phyloP scores from a whole-genome alignment of 2,113 vertebrate species.

The Thamnophis sirtalis region DNA sequence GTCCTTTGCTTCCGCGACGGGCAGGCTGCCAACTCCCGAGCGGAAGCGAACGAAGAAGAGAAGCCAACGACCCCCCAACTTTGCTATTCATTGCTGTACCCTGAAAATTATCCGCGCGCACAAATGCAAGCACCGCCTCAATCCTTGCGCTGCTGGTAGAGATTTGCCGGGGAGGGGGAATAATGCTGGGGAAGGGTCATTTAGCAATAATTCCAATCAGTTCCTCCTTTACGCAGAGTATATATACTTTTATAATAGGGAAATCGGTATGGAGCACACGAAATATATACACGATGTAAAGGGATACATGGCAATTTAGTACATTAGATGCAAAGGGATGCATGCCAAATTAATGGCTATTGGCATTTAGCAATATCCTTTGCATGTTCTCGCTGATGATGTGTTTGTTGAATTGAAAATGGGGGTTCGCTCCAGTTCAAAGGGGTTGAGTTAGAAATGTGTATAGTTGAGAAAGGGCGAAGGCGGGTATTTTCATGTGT shows the following conservation, averaged over 20 bases:
- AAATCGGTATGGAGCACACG: background rate
- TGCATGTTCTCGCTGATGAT: background rate
- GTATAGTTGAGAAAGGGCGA: too few relatives aligned
- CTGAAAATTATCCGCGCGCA: constrained; percentile 80
- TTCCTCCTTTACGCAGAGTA: background rate
- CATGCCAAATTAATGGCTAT: background rate
- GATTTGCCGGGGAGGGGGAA: background rate
- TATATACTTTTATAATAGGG: background rate
- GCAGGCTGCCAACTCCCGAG: constrained; percentile 81
- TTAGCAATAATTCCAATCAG: constrained; percentile 53
- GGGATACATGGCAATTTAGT: background rate
- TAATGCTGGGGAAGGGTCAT: constrained; percentile 29
- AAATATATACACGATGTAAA: background rate
- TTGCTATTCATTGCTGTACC: constrained; percentile 73
- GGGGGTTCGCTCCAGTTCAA: background rate
- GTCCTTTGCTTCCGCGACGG: constrained; percentile 70
- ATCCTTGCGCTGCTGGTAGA: background rate
- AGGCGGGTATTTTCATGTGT: background rate
- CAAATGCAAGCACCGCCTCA: constrained; percentile 58
- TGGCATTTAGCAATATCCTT: background rate
- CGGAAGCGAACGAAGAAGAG: constrained; percentile 71
- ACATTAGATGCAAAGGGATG: background rate
- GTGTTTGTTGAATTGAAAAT: background rate
- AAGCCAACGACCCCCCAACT: constrained; percentile 74
- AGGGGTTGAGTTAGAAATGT: background rate